Percentiles rank a stretch among this genome's conserved stretches.
Evolutionary conservation across 2,888 invertebrate species (phyloP).

Genomic region (Ormia ochracea): DNA sequence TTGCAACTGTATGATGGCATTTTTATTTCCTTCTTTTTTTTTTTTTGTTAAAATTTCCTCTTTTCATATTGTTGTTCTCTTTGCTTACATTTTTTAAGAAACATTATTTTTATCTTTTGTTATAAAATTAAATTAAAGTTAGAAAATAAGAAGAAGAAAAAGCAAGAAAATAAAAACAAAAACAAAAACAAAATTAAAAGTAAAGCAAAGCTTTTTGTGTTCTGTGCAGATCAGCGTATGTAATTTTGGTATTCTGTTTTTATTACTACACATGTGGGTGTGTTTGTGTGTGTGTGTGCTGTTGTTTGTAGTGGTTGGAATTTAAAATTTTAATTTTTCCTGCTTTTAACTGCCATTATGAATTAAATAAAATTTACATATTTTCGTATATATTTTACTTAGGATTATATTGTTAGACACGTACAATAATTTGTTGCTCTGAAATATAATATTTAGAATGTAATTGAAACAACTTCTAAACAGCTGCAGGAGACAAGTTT

Average conservation of each 20-base stretch:
- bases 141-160: too few relatives aligned
- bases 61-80: slow-evolving; percentile 17
- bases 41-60: slow-evolving; percentile 41
- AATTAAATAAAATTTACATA: slow-evolving; percentile 7
- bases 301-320: neutral
- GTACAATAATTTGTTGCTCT: slow-evolving; percentile 13
- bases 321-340: neutral
- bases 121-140: slow-evolving; percentile 41
- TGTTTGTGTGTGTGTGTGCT: neutral
- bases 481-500: neutral
- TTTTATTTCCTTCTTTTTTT: slow-evolving; percentile 53
- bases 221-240: too few relatives aligned
- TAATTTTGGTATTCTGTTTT: slow-evolving; percentile 26
- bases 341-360: neutral
- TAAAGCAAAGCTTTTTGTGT: neutral
- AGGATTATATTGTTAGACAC: slow-evolving; percentile 3
- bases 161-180: too few relatives aligned
- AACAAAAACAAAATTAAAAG: too few relatives aligned
- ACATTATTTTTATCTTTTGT: neutral
- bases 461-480: neutral
- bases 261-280: neutral
- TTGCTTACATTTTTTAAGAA: slow-evolving; percentile 6
- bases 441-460: neutral
- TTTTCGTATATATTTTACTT: neutral
- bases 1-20: slow-evolving; percentile 46